Evolutionary conservation across 2,797 vertebrate species (phyloP).

Genomic region (Thaleichthys pacificus): DNA sequence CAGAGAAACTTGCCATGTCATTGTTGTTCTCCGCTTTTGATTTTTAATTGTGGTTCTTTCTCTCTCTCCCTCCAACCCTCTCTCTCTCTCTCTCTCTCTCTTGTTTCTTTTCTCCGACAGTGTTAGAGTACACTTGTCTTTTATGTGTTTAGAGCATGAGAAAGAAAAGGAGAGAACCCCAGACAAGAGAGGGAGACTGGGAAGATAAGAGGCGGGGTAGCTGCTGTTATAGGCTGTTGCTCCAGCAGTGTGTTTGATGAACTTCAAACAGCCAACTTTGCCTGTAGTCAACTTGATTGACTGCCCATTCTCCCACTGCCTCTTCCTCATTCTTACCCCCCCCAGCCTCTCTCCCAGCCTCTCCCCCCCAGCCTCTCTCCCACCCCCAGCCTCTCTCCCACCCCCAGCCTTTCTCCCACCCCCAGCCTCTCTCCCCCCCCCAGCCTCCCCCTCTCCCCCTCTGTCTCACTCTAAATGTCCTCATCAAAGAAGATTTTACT

Average conservation of each 20-base stretch:
- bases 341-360: background rate
- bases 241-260: constrained; percentile 30
- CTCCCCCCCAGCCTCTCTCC: constrained; percentile 16
- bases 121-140: constrained; percentile 40
- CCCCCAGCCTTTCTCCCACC: background rate
- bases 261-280: constrained; percentile 56
- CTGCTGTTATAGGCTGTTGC: constrained; percentile 47
- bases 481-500: background rate
- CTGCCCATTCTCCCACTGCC: constrained; percentile 24
- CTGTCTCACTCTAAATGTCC: background rate
- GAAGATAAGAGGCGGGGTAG: constrained; percentile 31
- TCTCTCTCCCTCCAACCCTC: constrained; percentile 32
- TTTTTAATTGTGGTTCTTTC: constrained; percentile 50
- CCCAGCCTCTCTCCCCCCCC: background rate
- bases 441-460: background rate
- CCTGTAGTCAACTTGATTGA: constrained; percentile 23
- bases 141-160: constrained; percentile 41
- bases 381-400: too few species aligned
- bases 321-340: background rate
- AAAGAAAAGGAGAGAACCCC: constrained; percentile 51
- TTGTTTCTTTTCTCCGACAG: constrained; percentile 25
- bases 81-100: constrained; percentile 28
- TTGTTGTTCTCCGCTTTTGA: constrained; percentile 50
- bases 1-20: constrained; percentile 41
- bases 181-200: constrained; percentile 33